These are phyloP conservation scores for Lithobates pipiens DNA, from an alignment of 2,797 vertebrate genomes.

Conservation along the genomic window DNA sequence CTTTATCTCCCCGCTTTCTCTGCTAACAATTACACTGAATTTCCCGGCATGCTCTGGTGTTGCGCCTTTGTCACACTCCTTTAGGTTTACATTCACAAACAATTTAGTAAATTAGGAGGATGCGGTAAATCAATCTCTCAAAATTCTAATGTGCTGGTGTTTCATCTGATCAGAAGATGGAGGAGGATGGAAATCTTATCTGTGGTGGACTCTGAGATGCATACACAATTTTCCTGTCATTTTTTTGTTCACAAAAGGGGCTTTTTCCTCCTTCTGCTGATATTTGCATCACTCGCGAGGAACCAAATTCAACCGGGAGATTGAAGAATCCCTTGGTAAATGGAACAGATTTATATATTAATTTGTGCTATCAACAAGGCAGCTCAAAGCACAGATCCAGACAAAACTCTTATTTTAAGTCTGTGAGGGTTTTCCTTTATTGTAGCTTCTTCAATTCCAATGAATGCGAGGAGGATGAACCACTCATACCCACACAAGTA, in stretches of 20 bases:
- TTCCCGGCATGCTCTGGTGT: not conserved
- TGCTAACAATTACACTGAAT: not conserved
- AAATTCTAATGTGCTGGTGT: slow-evolving; percentile 3
- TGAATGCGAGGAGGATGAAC: too few species aligned
- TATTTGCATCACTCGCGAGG: too few species aligned
- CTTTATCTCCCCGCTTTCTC: not conserved
- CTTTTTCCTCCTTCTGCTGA: too few species aligned
- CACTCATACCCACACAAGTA: too few species aligned
- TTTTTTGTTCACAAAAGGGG: not conserved
- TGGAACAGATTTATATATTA: too few species aligned
- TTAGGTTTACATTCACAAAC: not conserved
- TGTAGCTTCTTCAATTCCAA: too few species aligned
- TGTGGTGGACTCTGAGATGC: not conserved
- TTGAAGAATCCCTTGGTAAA: too few species aligned
- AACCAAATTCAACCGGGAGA: too few species aligned
- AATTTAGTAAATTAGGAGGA: not conserved
- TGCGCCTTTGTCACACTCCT: not conserved
- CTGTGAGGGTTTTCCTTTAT: too few species aligned
- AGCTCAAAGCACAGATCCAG: too few species aligned
- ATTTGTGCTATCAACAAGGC: too few species aligned
- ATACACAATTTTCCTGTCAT: not conserved
- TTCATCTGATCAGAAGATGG: not conserved
- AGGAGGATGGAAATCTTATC: not conserved
- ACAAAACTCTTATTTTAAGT: too few species aligned
- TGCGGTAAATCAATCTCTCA: not conserved